Base-by-base conservation (phyloP, 1,140 invertebrate species). In the Drosophila kohkoa region DNA sequence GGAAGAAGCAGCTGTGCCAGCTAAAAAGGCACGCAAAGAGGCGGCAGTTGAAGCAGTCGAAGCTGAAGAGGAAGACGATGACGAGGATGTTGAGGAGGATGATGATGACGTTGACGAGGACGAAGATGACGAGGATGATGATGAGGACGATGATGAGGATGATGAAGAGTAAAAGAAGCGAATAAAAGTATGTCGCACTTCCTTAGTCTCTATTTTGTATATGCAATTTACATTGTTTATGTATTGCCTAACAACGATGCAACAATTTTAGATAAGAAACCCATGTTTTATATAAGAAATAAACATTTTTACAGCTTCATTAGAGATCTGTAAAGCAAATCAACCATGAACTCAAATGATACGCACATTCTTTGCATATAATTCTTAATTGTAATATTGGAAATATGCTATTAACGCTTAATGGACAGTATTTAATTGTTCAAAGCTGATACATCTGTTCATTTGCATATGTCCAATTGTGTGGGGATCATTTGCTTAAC, bases 51-150 rank as follows among this genome's bases (percentile, higher is more conserved):
- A 65, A 30, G 6, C 35, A 13, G 62, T n/a, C 13, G 25, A 54
- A 8, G 77, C 91, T 55, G 87, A 90, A 46, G 48, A 51, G 5
- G 49, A 65, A 1, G 49, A 65, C 1, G 45, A 43, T 8, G 66
- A 79, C 5, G 69, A 77, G 0, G 68, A 64, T 25, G 43, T 66
- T 0, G 66, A 76, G 2, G 94, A 94, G 69, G 5, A 13, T 5
- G 90, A 95, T 25, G 93, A 94, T 77, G 93, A 93, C 0, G 13
- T 28, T n/a, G 38, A 65, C 5, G 63, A 54, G 15, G 86, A 92
- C 51, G 73, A 87, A 7, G 74, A 80, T n/a, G 76, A 88, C 7
- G 46, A 35, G 2, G 60, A 65, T 0, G 69, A 64, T 32, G 68
- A 64, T 13, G 74, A 75, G 0, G 72, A 77, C 0, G 13, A 57